Percentiles rank a stretch among this genome's conserved stretches.
These are phyloP conservation scores for Silvanus unidentatus DNA, from an alignment of 2,888 invertebrate species.

Conservation along the genomic window DNA sequence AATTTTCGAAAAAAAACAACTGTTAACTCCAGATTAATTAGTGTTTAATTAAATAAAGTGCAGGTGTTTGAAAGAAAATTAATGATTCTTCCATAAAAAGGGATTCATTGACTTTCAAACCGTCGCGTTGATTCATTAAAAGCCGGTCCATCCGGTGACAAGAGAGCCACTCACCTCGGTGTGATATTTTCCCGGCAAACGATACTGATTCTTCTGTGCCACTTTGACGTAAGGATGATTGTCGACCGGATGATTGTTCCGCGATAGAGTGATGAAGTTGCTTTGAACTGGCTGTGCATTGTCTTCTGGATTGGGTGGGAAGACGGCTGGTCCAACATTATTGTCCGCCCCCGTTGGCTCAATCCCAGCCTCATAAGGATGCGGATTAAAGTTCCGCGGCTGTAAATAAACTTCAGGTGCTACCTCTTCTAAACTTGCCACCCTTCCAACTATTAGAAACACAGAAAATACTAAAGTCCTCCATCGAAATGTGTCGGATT, in stretches of 20 bases:
- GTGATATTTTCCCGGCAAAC: conserved; percentile 22
- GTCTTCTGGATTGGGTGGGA: conserved; percentile 23
- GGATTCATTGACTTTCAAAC: no score
- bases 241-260: conserved; percentile 24
- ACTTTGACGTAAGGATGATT: conserved; percentile 31
- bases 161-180: conserved; percentile 15
- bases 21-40: no score
- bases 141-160: no score
- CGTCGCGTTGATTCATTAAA: no score
- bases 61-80: no score
- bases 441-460: not conserved
- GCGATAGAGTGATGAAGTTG: conserved; percentile 18
- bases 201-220: conserved; percentile 26
- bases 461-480: no score
- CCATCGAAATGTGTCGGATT: no score
- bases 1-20: no score
- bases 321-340: conserved; percentile 25
- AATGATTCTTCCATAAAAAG: no score
- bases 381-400: conserved; percentile 46
- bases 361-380: conserved; percentile 36
- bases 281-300: conserved; percentile 10
- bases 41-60: no score
- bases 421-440: conserved; percentile 28
- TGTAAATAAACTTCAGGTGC: conserved; percentile 40
- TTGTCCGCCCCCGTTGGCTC: conserved; percentile 6